A percentile compares a stretch with the other conserved stretches of the same genome.
Conservation (phyloP, 2,888 invertebrate species). For the Aplocera efformata region DNA sequence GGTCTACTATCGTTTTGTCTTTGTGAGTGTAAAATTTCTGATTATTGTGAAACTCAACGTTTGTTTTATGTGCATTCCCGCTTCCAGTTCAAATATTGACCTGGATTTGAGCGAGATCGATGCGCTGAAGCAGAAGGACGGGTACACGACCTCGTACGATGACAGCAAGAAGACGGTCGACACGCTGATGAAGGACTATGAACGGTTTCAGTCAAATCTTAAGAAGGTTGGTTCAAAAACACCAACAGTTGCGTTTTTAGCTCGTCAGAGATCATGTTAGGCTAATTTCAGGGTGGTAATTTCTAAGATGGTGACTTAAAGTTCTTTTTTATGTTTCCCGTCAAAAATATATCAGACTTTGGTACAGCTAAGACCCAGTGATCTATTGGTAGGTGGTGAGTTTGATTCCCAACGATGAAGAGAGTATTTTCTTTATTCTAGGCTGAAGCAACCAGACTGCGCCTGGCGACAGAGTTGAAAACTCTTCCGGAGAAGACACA, state of each 20-base stretch:
- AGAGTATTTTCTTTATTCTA: constrained; percentile 31
- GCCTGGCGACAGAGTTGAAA: constrained; percentile 79
- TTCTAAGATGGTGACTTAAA: no score
- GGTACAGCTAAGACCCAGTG: no score
- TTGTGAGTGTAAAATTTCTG: no score
- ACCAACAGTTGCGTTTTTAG: background rate
- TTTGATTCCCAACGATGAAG: no score
- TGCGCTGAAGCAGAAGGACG: constrained; percentile 68
- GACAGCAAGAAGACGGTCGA: constrained; percentile 76
- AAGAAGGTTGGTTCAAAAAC: constrained; percentile 66
- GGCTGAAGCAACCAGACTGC: constrained; percentile 71
- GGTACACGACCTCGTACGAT: constrained; percentile 61
- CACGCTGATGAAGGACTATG: constrained; percentile 67
- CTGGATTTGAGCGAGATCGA: constrained; percentile 81
- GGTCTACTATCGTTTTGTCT: no score
- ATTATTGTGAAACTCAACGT: no score
- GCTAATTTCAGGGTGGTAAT: background rate
- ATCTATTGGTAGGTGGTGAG: no score
- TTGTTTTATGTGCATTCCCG: no score
- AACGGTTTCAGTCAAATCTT: constrained; percentile 82
- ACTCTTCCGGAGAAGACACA: constrained; percentile 85
- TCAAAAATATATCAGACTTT: no score
- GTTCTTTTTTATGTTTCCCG: no score
- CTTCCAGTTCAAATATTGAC: constrained; percentile 79
- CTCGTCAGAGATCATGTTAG: background rate